These are phyloP conservation scores for Tachina lurida DNA, from an alignment of 2,888 invertebrate species.

Conservation along the genomic window DNA sequence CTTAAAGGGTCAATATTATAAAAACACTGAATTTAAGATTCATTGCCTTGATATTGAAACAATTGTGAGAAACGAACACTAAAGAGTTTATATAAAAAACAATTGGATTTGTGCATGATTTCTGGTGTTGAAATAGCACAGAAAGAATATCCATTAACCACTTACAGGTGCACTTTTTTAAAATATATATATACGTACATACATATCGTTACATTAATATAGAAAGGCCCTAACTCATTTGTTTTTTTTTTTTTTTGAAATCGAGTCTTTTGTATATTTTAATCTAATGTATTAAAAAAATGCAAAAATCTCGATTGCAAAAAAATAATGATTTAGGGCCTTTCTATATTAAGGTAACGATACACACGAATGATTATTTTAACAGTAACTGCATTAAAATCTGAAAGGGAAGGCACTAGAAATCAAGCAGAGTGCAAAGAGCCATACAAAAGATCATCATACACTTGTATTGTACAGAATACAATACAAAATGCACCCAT, in stretches of 20 bases:
- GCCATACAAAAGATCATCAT: background rate
- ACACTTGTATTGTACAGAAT: background rate
- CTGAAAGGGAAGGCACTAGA: background rate
- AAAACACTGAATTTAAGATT: conserved; percentile 15
- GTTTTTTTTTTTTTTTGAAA: too few species aligned
- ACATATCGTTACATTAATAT: too few species aligned
- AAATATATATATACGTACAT: background rate
- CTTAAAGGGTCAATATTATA: conserved; percentile 8
- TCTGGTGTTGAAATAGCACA: conserved; percentile 38
- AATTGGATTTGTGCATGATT: background rate
- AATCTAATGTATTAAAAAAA: too few species aligned
- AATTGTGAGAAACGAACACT: conserved; percentile 3
- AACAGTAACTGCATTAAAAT: background rate
- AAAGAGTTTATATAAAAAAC: background rate
- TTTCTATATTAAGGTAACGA: too few species aligned
- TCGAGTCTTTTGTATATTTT: too few species aligned
- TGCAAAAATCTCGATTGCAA: too few species aligned
- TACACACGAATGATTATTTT: background rate
- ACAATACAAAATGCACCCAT: background rate
- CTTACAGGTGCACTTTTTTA: conserved; percentile 7
- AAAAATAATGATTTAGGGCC: too few species aligned
- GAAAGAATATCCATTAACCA: conserved; percentile 45
- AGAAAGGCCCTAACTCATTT: too few species aligned
- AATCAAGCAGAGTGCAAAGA: background rate
- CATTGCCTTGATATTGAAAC: conserved; percentile 50